Conservation (phyloP, 2,797 vertebrate species). For the Sebastes flavidus region DNA sequence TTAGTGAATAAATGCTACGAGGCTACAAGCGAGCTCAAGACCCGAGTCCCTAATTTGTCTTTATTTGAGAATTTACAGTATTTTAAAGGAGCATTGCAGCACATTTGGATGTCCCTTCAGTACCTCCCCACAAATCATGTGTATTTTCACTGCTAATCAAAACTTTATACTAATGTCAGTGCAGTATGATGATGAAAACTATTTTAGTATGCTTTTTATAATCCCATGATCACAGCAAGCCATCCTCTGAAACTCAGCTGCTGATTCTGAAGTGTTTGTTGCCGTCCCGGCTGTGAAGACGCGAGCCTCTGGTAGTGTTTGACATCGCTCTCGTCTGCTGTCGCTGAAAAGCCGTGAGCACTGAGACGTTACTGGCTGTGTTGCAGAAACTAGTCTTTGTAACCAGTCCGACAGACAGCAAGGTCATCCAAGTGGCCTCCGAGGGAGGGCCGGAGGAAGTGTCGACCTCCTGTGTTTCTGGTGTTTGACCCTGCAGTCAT, state of each 20-base stretch:
- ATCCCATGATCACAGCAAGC: background rate
- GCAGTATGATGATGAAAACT: background rate
- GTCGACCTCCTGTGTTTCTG: background rate
- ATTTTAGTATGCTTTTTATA: background rate
- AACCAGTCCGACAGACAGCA: background rate
- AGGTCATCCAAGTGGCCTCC: slow-evolving; percentile 15
- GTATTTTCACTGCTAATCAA: too few species aligned
- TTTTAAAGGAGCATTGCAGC: too few species aligned
- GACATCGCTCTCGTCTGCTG: background rate
- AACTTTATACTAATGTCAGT: background rate
- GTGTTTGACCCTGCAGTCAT: background rate
- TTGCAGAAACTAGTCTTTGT: slow-evolving; percentile 2
- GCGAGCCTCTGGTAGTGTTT: background rate
- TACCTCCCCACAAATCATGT: too few species aligned
- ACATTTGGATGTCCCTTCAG: too few species aligned
- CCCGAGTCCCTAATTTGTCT: too few species aligned
- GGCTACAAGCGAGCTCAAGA: too few species aligned
- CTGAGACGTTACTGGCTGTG: background rate
- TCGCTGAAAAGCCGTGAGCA: background rate
- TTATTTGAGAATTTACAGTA: too few species aligned
- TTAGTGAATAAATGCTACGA: too few species aligned
- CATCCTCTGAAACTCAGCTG: background rate
- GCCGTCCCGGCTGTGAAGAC: slow-evolving; percentile 1
- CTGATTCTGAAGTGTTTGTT: slow-evolving; percentile 6
- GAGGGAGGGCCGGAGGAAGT: background rate